Evolutionary conservation across 2,888 invertebrate genomes (phyloP).

Genomic region (Dasypogon diadema): DNA sequence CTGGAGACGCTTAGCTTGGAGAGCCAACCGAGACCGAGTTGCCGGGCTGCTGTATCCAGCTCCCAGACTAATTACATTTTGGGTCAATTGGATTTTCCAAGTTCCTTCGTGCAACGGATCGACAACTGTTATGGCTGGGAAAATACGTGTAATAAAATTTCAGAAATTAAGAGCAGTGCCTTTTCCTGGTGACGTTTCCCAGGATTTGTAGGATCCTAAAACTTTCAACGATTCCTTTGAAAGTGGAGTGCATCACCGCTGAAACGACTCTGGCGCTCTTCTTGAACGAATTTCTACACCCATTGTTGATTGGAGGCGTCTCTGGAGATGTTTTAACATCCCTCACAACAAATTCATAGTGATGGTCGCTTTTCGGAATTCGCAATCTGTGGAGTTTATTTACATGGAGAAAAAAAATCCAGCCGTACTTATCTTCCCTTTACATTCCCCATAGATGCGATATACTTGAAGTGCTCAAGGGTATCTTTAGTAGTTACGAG

Average conservation of each 20-base stretch:
- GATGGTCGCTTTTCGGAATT: not conserved
- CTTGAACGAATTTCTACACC: not conserved
- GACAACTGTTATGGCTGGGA: not conserved
- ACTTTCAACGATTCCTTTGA: not conserved
- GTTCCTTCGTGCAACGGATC: not conserved
- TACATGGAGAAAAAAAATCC: not conserved
- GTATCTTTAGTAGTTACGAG: not conserved
- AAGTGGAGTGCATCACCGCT: not conserved
- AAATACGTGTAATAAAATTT: slow-evolving; percentile 23
- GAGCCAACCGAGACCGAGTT: not conserved
- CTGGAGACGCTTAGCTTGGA: not conserved
- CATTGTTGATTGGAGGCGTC: not conserved
- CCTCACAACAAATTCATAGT: not conserved
- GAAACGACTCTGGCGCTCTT: not conserved
- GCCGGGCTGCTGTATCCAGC: slow-evolving; percentile 11
- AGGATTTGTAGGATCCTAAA: not conserved
- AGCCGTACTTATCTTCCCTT: not conserved
- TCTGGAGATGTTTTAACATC: not conserved
- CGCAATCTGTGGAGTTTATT: not conserved
- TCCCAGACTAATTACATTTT: slow-evolving; percentile 27
- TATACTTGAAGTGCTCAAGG: slow-evolving; percentile 17
- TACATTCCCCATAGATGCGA: slow-evolving; percentile 7
- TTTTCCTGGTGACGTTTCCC: not conserved
- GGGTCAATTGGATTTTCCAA: slow-evolving; percentile 36
- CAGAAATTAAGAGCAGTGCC: not conserved